These are phyloP conservation scores for Ceramica pisi DNA, from an alignment of 2,888 invertebrate genomes.

Conservation along the genomic window DNA sequence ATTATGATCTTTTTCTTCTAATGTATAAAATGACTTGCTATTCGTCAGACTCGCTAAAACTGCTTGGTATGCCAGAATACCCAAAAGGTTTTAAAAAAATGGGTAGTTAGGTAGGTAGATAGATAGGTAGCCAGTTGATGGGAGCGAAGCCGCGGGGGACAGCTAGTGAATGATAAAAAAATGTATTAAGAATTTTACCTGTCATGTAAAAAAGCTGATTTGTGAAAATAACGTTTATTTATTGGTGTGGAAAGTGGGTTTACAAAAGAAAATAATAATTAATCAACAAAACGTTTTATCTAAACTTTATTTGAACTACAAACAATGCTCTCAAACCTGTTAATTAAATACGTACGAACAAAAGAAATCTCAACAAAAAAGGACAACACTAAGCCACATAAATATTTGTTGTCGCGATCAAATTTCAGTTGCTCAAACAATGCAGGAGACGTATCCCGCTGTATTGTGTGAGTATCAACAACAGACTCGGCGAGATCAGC, in stretches of 20 bases:
- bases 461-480: constrained; percentile 54
- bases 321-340: constrained; percentile 1
- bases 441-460: constrained; percentile 21
- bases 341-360: constrained; percentile 31
- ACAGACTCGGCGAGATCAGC: constrained; percentile 36
- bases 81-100: no score
- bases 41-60: no score
- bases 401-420: constrained; percentile 43
- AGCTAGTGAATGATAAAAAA: not conserved
- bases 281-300: not conserved
- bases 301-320: not conserved
- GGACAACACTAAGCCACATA: constrained; percentile 13
- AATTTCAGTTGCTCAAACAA: constrained; percentile 58
- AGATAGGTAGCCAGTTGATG: no score
- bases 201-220: not conserved
- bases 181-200: not conserved
- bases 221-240: not conserved
- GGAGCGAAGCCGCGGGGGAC: no score
- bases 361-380: constrained; percentile 37
- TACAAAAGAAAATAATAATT: not conserved
- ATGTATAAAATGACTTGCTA: no score
- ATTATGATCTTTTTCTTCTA: no score
- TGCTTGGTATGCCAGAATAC: no score
- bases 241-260: not conserved
- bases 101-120: no score